Conservation (phyloP, 92 coral and sea anemone genomes). For the Umimayanthus chanpuru region DNA sequence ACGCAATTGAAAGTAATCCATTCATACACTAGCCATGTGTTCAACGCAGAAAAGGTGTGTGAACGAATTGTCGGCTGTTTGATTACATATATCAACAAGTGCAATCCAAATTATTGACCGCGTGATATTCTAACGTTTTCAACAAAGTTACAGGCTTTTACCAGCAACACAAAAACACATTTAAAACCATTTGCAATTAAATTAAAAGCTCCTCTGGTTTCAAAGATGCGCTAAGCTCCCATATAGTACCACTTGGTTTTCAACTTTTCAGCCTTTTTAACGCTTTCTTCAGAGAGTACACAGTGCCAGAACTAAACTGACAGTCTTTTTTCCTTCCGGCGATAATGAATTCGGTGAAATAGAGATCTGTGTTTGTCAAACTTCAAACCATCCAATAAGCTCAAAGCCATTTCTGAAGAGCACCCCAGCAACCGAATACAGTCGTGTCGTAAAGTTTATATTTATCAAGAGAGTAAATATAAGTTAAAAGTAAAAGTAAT, state of each 20-base stretch:
- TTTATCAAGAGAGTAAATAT: not conserved
- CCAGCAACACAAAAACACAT: not conserved
- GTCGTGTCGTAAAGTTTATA: not conserved
- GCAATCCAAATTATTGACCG: not conserved
- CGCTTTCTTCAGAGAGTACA: not conserved
- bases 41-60: not conserved
- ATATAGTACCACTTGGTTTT: not conserved
- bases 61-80: not conserved
- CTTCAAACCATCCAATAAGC: not conserved
- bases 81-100: not conserved
- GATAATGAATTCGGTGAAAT: constrained; percentile 1
- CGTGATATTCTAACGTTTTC: not conserved
- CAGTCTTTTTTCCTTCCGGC: constrained; percentile 7
- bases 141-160: not conserved
- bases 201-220: not conserved
- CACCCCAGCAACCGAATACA: not conserved
- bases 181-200: not conserved
- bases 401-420: not conserved
- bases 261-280: not conserved
- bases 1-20: not conserved
- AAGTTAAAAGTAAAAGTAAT: not conserved
- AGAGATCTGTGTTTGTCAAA: constrained; percentile 1
- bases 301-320: not conserved
- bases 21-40: not conserved
- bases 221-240: not conserved